These are phyloP conservation scores for Zaprionus vittiger DNA, from an alignment of 1,140 invertebrate genomes.

Conservation along the genomic window DNA sequence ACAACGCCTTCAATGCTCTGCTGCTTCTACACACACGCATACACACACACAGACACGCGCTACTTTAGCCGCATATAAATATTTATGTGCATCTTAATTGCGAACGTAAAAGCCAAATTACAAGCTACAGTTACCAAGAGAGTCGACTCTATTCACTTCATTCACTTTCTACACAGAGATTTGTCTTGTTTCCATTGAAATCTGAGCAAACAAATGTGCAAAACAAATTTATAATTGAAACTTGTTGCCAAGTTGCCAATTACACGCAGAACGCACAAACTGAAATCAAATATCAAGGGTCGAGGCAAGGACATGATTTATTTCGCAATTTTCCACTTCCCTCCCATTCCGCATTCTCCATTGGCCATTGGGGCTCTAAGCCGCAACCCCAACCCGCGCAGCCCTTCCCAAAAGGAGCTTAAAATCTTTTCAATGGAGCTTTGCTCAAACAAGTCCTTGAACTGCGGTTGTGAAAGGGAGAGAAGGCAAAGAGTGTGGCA, in stretches of 20 bases:
- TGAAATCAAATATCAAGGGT: conserved; percentile 1
- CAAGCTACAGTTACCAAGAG: conserved; percentile 27
- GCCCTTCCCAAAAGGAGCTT: neutral
- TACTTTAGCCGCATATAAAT: conserved; percentile 8
- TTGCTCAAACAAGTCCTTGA: conserved; percentile 1
- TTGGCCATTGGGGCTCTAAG: neutral
- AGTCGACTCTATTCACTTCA: conserved; percentile 4
- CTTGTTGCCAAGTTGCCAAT: conserved; percentile 10
- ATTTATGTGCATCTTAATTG: conserved; percentile 19
- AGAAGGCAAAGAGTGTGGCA: neutral
- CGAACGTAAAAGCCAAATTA: conserved; percentile 31
- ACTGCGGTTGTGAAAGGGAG: neutral
- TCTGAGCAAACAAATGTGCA: conserved; percentile 1
- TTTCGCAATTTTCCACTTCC: neutral
- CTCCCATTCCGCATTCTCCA: neutral
- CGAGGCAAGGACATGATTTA: conserved; percentile 1
- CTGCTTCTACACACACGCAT: conserved; percentile 19
- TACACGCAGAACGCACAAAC: conserved; percentile 8
- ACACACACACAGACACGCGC: neutral
- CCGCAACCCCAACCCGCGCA: neutral
- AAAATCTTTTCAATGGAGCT: neutral
- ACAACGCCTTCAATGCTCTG: conserved; percentile 47
- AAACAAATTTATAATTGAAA: conserved; percentile 5
- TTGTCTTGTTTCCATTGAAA: conserved; percentile 1
- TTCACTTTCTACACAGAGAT: conserved; percentile 40